These are phyloP conservation scores for Drosophila lacicola DNA, from an alignment of 2,888 invertebrate species.

Conservation along the genomic window DNA sequence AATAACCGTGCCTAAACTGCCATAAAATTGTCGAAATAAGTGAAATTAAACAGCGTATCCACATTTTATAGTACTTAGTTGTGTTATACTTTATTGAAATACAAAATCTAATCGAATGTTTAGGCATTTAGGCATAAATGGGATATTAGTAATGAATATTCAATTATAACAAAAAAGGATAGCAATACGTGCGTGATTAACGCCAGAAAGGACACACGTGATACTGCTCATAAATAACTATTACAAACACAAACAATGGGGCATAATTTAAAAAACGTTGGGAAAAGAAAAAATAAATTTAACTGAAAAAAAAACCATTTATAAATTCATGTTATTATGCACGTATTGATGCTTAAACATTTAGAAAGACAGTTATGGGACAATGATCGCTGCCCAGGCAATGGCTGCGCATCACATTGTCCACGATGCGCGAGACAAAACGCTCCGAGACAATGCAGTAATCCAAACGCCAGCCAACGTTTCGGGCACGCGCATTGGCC, in stretches of 20 bases:
- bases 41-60: conserved; percentile 21
- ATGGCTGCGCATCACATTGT: conserved; percentile 92
- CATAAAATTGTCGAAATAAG: conserved; percentile 59
- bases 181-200: background rate
- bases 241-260: background rate
- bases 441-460: conserved; percentile 96
- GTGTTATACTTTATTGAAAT: conserved; percentile 42
- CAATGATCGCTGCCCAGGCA: conserved; percentile 98
- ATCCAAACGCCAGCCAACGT: conserved; percentile 99
- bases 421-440: conserved; percentile 91
- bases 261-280: background rate
- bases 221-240: conserved; percentile 4
- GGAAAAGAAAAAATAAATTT: background rate
- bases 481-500: conserved; percentile 93
- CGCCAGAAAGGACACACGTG: background rate
- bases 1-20: conserved; percentile 59
- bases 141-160: background rate
- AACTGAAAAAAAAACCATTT: background rate
- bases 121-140: conserved; percentile 10
- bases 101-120: conserved; percentile 30
- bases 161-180: conserved; percentile 6
- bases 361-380: conserved; percentile 92
- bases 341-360: conserved; percentile 80
- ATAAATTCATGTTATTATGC: background rate
- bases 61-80: conserved; percentile 3